phyloP scores from a whole-genome alignment of 2,888 invertebrate genomes.

The Drosophila buzzatii region DNA sequence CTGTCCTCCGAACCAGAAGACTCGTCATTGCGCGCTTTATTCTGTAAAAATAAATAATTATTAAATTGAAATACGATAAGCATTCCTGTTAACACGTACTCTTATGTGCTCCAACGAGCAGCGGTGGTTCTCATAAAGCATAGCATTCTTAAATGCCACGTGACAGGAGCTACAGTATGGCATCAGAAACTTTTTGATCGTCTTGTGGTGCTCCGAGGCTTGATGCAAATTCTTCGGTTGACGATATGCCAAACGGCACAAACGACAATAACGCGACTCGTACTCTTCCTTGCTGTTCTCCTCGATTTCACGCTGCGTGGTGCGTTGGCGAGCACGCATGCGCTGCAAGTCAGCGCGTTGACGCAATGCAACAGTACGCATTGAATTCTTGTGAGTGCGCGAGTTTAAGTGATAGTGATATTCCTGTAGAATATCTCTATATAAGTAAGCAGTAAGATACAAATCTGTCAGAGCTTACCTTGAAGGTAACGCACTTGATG shows the following conservation, averaged over 20 bases:
- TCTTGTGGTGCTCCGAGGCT: constrained; percentile 91
- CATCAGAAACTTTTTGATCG: constrained; percentile 93
- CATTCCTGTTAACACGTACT: constrained; percentile 85
- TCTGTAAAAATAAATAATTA: constrained; percentile 81
- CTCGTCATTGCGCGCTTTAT: constrained; percentile 87
- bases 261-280: constrained; percentile 90
- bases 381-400: constrained; percentile 89
- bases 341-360: constrained; percentile 91
- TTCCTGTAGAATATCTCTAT: constrained; percentile 85
- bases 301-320: constrained; percentile 92
- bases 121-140: constrained; percentile 93
- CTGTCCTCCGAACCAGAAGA: constrained; percentile 88
- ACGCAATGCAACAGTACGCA: constrained; percentile 90
- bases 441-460: background rate
- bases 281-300: constrained; percentile 88
- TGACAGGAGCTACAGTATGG: constrained; percentile 93
- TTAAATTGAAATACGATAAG: background rate
- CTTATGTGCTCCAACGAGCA: constrained; percentile 93
- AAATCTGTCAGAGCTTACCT: constrained; percentile 83
- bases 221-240: constrained; percentile 92
- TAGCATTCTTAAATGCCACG: constrained; percentile 92
- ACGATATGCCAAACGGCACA: constrained; percentile 91
- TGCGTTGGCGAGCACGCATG: constrained; percentile 92
- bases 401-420: constrained; percentile 91
- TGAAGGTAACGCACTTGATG: constrained; percentile 90